Conservation (phyloP, 2,888 invertebrate species). For the Sminthurides aquaticus region DNA sequence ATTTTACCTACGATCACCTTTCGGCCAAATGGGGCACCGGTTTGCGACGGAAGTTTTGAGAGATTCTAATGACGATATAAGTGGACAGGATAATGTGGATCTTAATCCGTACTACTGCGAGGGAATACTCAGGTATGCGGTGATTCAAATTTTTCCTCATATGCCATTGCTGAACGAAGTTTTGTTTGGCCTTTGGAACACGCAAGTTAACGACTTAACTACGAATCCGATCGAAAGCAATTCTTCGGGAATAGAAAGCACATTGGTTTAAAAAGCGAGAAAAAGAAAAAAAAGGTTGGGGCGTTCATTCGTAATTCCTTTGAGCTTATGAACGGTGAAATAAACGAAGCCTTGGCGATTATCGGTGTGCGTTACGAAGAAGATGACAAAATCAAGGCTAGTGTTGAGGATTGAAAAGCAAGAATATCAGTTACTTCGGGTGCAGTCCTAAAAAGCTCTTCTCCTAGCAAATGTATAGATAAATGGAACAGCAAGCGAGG, state of each 20-base stretch:
- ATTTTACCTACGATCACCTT: not conserved
- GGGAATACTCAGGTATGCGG: not conserved
- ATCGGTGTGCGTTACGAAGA: too few relatives aligned
- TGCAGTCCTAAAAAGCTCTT: not conserved
- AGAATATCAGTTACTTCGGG: not conserved
- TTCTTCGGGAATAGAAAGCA: not conserved
- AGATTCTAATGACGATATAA: not conserved
- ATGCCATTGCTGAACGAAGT: not conserved
- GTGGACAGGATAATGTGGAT: not conserved
- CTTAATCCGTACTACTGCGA: not conserved
- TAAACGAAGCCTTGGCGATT: not conserved
- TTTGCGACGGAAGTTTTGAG: not conserved
- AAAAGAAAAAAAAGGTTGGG: not conserved
- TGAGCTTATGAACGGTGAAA: not conserved
- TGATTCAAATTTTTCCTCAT: not conserved
- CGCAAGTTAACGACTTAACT: not conserved
- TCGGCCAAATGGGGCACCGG: not conserved
- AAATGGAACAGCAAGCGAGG: not conserved
- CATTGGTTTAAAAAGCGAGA: not conserved
- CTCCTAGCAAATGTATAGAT: not conserved
- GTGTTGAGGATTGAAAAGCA: not conserved
- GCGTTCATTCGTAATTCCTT: not conserved
- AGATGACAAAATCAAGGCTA: not conserved
- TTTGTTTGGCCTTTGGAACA: not conserved
- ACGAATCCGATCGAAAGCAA: not conserved